phyloP scores from a whole-genome alignment of 2,113 vertebrate species.

The Neodon shergylaensis region DNA sequence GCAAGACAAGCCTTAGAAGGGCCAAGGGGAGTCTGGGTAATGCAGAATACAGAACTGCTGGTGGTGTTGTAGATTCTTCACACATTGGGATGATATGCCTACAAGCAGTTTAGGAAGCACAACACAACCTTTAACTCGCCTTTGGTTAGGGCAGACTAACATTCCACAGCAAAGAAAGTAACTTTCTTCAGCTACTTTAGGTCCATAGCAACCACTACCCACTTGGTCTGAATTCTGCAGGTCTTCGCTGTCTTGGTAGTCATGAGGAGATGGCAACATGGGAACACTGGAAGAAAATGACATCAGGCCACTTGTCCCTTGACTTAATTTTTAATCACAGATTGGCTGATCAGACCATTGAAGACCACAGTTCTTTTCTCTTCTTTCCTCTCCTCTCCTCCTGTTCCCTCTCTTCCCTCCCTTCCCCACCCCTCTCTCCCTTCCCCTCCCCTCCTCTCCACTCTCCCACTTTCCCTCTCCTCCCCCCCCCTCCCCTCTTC shows the following conservation, averaged over 20 bases:
- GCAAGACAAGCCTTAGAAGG: neutral
- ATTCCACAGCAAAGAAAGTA: neutral
- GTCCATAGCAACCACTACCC: neutral
- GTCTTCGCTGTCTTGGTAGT: neutral
- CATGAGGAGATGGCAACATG: neutral
- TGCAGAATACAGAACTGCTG: neutral
- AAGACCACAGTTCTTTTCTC: neutral
- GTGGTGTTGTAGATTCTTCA: neutral
- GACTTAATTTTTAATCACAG: neutral
- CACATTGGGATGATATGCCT: neutral
- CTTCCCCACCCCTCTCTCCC: no score
- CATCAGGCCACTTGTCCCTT: neutral
- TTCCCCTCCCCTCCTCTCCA: no score
- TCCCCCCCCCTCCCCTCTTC: neutral
- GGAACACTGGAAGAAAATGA: neutral
- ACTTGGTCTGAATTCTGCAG: neutral
- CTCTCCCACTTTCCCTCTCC: no score
- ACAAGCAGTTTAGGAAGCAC: neutral
- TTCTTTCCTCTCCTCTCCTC: neutral
- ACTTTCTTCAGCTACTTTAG: neutral
- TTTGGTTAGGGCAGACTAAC: neutral
- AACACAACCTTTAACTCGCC: neutral
- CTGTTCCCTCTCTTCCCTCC: no score
- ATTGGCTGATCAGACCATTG: neutral
- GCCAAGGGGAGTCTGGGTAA: rapidly evolving